Evolutionary conservation across 2,113 vertebrate genomes (phyloP), one percentile per base, ranked within the genome.

Genomic region (Lepus americanus): DNA sequence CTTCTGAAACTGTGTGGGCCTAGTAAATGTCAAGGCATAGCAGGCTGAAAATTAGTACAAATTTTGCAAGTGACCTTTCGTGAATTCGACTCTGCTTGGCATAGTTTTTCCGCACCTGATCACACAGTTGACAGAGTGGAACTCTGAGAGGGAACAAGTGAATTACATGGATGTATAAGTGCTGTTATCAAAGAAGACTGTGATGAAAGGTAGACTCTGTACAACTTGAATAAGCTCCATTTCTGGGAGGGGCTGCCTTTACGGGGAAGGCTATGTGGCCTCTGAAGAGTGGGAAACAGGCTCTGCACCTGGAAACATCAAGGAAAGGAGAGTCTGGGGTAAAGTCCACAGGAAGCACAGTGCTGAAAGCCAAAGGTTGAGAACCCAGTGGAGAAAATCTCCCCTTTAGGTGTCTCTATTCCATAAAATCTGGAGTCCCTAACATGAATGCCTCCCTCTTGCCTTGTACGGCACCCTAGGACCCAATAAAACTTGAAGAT

Each of bases 61-160:
- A 88, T 73, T 90, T 90, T 89, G 0, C 84, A 92, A 89, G 93
- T 81, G 86, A 95, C 82, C 81, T 94, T 96, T 94, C 53, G 59
- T 39, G 81, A 87, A 70, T 94, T 92, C 85, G 55, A 4, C 17
- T 92, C 80, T 77, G 25, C 23, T 49, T 83, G 80, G n/a, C 29
- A 10, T 63, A 27, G 80, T 51, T 79, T 88, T 94, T 59, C 44
- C 61, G 74, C 22, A 39, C 63, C 81, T 92, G 66, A 85, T 67
- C 73, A 92, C 67, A 92, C 44, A 76, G 25, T 89, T 1, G 8
- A 87, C 67, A 92, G 94, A 84, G 80, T 79, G 27, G 84, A 89
- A 70, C 77, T 81, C 69, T 76, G 76, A 87, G 81, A 77, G 1
- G 51, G 44, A 94, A 19, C 72, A 83, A 87, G 66, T 72, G 61